Conservation (phyloP, 2,888 invertebrate species). For the Thereva unica region DNA sequence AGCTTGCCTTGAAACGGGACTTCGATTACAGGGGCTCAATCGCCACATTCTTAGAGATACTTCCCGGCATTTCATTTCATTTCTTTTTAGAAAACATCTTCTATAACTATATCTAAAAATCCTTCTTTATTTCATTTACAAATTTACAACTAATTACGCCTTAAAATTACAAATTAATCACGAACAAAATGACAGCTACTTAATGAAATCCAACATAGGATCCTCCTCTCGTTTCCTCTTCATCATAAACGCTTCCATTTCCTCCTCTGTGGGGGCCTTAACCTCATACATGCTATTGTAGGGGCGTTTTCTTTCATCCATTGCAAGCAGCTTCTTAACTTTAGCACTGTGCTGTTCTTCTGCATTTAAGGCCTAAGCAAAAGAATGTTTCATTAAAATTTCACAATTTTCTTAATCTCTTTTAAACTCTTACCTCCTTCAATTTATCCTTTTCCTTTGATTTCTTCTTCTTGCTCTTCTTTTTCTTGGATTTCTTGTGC, state of each 20-base stretch:
- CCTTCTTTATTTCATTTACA: too few species aligned
- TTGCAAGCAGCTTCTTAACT: slow-evolving; percentile 67
- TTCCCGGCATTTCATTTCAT: too few species aligned
- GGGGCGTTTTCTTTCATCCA: slow-evolving; percentile 88
- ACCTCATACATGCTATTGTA: slow-evolving; percentile 90
- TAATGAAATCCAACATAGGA: slow-evolving; percentile 83
- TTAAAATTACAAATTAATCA: background rate
- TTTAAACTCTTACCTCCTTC: slow-evolving; percentile 34
- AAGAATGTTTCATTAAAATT: background rate
- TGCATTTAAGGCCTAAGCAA: slow-evolving; percentile 66
- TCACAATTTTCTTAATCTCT: background rate
- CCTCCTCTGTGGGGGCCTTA: slow-evolving; percentile 85
- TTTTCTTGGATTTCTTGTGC: slow-evolving; percentile 46
- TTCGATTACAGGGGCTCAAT: too few species aligned
- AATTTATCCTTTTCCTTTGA: slow-evolving; percentile 58
- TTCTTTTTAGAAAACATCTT: slow-evolving; percentile 3
- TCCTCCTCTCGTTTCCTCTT: slow-evolving; percentile 85
- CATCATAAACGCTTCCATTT: slow-evolving; percentile 91
- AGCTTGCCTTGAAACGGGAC: too few species aligned
- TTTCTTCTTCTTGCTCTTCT: slow-evolving; percentile 58
- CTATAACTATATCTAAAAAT: background rate
- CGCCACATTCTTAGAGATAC: too few species aligned
- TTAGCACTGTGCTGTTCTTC: slow-evolving; percentile 66
- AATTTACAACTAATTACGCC: background rate
- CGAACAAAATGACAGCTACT: background rate